Evolutionary conservation across 2,797 vertebrate species (phyloP).

Genomic region (Taeniopygia guttata): DNA sequence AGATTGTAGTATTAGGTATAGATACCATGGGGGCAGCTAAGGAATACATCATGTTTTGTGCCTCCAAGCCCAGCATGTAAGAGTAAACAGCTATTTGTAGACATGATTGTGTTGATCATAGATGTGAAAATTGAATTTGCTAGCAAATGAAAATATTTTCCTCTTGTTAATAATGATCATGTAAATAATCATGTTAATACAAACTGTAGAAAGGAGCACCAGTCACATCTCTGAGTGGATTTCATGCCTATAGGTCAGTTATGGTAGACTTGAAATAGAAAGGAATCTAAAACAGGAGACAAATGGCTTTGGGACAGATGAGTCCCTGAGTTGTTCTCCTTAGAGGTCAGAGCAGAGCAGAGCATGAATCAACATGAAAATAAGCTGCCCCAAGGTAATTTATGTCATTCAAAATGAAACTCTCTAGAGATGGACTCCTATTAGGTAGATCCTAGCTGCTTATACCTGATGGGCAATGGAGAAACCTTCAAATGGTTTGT

Average conservation of each 20-base stretch:
- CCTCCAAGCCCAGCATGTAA: not conserved
- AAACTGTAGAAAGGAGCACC: not conserved
- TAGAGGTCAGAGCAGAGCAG: not conserved
- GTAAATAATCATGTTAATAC: not conserved
- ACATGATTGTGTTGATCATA: not conserved
- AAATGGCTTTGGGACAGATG: not conserved
- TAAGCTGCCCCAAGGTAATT: not conserved
- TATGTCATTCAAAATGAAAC: not conserved
- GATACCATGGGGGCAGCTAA: not conserved
- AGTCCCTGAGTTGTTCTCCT: not conserved
- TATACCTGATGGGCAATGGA: not conserved
- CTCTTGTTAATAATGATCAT: not conserved
- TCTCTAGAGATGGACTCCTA: not conserved
- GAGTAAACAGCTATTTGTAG: not conserved
- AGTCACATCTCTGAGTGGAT: not conserved
- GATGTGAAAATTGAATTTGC: not conserved
- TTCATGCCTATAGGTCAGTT: not conserved
- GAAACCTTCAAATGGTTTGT: not conserved
- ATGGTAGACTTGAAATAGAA: not conserved
- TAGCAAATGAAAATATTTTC: not conserved
- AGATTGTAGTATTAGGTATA: not conserved
- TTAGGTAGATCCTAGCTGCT: not conserved
- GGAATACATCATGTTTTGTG: not conserved
- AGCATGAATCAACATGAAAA: not conserved
- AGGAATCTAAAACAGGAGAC: not conserved